Evolutionary conservation across 2,888 invertebrate genomes (phyloP).

Genomic region (Dynastes grantii): DNA sequence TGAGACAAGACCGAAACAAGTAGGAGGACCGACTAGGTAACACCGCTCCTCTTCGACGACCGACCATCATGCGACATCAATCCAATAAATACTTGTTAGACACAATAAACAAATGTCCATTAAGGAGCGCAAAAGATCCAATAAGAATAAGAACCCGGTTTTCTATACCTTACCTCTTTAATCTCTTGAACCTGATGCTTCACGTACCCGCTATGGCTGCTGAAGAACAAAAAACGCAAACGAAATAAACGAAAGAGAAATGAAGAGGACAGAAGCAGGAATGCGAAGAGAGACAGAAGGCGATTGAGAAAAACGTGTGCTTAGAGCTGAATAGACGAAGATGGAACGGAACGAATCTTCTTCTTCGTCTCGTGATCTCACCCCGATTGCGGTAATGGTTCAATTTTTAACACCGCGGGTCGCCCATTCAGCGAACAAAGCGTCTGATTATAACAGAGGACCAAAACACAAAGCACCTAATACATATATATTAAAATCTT

Average conservation of each 20-base stretch:
- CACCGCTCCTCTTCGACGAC: slow-evolving; percentile 23
- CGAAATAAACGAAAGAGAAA: slow-evolving; percentile 17
- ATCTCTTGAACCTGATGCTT: slow-evolving; percentile 46
- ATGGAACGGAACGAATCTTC: slow-evolving; percentile 38
- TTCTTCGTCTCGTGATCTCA: slow-evolving; percentile 58
- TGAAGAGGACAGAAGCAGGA: slow-evolving; percentile 13
- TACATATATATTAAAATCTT: slow-evolving; percentile 70
- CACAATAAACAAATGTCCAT: slow-evolving; percentile 62
- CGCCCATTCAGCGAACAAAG: slow-evolving; percentile 70
- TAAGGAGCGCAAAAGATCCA: slow-evolving; percentile 54
- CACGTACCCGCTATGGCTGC: slow-evolving; percentile 13
- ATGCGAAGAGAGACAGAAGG: slow-evolving; percentile 27
- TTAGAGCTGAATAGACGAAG: slow-evolving; percentile 27
- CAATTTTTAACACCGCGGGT: slow-evolving; percentile 71
- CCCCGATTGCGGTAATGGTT: slow-evolving; percentile 70
- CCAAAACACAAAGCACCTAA: slow-evolving; percentile 69
- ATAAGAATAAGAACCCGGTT: slow-evolving; percentile 50
- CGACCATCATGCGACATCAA: slow-evolving; percentile 47
- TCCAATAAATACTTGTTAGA: slow-evolving; percentile 54
- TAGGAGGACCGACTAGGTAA: slow-evolving; percentile 11
- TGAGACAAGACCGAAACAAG: slow-evolving; percentile 26
- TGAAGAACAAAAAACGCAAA: not conserved
- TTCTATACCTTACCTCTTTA: slow-evolving; percentile 29
- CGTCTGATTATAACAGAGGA: slow-evolving; percentile 66
- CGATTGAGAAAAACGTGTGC: not conserved